phyloP scores from a whole-genome alignment of 2,113 vertebrate genomes.

The Athene cunicularia region DNA sequence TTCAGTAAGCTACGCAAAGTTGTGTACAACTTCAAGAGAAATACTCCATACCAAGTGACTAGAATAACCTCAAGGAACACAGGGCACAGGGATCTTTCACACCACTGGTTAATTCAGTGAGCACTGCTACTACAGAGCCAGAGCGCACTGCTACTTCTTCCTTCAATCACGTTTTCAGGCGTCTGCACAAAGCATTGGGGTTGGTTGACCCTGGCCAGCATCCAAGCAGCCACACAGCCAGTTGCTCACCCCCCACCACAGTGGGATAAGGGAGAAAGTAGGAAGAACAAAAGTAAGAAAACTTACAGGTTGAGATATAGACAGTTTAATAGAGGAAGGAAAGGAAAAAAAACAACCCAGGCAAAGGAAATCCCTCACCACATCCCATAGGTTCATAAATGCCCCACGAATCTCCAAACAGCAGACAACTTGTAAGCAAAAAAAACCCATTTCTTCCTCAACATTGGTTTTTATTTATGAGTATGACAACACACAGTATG shows the following conservation, averaged over 20 bases:
- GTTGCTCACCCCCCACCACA: not conserved
- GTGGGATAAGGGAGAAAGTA: not conserved
- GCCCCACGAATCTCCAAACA: not conserved
- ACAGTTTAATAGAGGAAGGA: not conserved
- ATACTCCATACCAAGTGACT: not conserved
- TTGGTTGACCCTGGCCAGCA: not conserved
- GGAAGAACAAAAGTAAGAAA: not conserved
- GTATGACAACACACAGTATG: not conserved
- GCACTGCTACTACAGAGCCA: not conserved
- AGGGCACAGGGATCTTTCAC: not conserved
- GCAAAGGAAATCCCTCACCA: not conserved
- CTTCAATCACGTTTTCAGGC: not conserved
- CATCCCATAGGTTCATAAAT: not conserved
- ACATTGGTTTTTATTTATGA: not conserved
- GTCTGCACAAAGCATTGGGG: not conserved
- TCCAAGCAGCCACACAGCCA: not conserved
- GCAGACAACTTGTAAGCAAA: not conserved
- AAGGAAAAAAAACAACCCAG: not conserved
- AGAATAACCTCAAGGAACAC: not conserved
- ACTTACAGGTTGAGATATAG: not conserved
- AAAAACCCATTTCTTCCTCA: not conserved
- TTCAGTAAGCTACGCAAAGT: not conserved
- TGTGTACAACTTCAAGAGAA: not conserved
- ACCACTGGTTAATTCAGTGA: not conserved
- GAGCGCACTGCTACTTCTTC: accelerated